Percentiles rank a stretch among this genome's conserved stretches.
phyloP scores from a whole-genome alignment of 2,797 vertebrate species.

The Melanotaenia trifasciata region DNA sequence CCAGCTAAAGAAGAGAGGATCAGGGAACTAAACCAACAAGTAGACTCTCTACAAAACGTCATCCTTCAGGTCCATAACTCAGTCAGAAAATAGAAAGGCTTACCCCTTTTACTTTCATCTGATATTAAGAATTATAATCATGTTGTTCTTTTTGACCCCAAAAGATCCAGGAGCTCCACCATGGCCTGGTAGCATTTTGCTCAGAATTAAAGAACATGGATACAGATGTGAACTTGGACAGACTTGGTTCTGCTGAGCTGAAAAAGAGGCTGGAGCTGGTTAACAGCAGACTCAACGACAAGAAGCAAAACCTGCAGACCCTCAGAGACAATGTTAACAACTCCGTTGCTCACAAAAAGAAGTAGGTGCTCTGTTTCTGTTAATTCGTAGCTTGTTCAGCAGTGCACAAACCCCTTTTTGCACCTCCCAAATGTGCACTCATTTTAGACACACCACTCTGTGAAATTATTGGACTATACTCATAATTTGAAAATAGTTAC shows the following conservation, averaged over 20 bases:
- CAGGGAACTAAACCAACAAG: conserved; percentile 79
- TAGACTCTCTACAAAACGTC: conserved; percentile 79
- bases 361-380: conserved; percentile 46
- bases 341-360: conserved; percentile 68
- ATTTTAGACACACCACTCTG: background rate
- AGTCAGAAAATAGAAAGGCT: background rate
- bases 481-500: background rate
- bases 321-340: conserved; percentile 71
- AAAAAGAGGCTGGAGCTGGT: conserved; percentile 72
- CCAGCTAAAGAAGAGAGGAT: conserved; percentile 77
- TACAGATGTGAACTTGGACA: conserved; percentile 64
- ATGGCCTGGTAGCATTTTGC: conserved; percentile 76
- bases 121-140: background rate
- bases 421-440: background rate
- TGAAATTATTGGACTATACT: background rate
- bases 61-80: conserved; percentile 76
- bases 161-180: conserved; percentile 80
- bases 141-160: conserved; percentile 13
- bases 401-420: background rate
- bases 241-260: conserved; percentile 61
- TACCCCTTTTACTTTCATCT: background rate
- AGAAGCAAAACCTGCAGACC: conserved; percentile 66
- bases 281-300: conserved; percentile 72
- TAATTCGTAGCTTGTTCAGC: conserved; percentile 5
- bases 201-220: conserved; percentile 79